These are phyloP conservation scores for Lagorchestes hirsutus DNA, from an alignment of 2,797 vertebrate species.

Conservation along the genomic window DNA sequence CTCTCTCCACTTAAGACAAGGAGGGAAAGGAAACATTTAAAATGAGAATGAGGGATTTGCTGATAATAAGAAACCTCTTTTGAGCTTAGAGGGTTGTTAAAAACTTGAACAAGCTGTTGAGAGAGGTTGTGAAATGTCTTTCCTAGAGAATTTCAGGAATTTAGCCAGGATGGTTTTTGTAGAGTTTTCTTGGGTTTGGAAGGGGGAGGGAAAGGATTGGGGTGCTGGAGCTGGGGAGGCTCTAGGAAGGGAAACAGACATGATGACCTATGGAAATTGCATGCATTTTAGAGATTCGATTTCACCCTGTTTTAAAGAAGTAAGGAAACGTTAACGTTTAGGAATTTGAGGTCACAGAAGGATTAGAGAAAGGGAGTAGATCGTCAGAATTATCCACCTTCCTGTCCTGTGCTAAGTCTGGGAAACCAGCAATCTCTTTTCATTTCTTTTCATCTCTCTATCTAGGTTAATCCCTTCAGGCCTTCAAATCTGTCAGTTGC, in stretches of 20 bases:
- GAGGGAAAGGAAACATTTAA: conserved; percentile 4
- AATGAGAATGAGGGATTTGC: not conserved
- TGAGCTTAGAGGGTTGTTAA: not conserved
- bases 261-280: not conserved
- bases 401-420: not conserved
- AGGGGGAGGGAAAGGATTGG: not conserved
- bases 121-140: not conserved
- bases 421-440: not conserved
- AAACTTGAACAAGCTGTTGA: not conserved
- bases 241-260: not conserved
- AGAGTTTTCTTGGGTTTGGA: not conserved
- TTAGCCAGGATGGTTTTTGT: not conserved
- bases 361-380: conserved; percentile 10
- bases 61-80: conserved; percentile 16
- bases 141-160: not conserved
- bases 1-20: not conserved
- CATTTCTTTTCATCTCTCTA: conserved; percentile 39
- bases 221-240: not conserved
- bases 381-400: not conserved
- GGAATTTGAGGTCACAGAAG: conserved; percentile 17
- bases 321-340: conserved; percentile 40
- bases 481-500: not conserved
- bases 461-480: conserved; percentile 55
- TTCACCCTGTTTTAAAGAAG: conserved; percentile 20
- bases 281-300: conserved; percentile 17